phyloP scores from a whole-genome alignment of 2,113 vertebrate species.

The Ceratotherium simum region DNA sequence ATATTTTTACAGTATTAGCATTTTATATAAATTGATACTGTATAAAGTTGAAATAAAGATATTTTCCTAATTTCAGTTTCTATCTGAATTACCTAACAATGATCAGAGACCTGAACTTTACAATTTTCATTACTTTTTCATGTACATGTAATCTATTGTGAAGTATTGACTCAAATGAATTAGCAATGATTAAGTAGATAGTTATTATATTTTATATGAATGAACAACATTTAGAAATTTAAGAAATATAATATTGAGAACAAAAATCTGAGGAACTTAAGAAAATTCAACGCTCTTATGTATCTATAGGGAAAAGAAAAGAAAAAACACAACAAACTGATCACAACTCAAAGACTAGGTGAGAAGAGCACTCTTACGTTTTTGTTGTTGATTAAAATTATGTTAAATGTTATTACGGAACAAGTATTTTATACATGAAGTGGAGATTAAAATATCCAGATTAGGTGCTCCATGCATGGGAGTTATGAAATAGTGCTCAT shows the following conservation, averaged over 20 bases:
- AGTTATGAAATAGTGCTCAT: constrained; percentile 44
- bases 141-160: not conserved
- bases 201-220: not conserved
- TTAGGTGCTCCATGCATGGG: not conserved
- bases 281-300: not conserved
- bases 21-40: not conserved
- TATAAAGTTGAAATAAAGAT: not conserved
- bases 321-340: not conserved
- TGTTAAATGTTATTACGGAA: not conserved
- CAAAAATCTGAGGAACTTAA: not conserved
- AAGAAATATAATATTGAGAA: not conserved
- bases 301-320: not conserved
- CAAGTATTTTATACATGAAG: constrained; percentile 25
- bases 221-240: not conserved
- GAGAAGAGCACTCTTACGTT: not conserved
- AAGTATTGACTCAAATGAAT: not conserved
- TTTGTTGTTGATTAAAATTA: constrained; percentile 35
- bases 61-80: not conserved
- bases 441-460: not conserved
- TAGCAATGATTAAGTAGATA: not conserved
- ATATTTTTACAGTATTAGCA: not conserved
- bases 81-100: not conserved
- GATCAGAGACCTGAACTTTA: not conserved
- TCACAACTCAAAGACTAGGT: not conserved
- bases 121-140: not conserved